A percentile compares a stretch with the other conserved stretches of the same genome.
These are phyloP conservation scores for Psylliodes chrysocephalus DNA, from an alignment of 2,888 invertebrate species.

Conservation along the genomic window DNA sequence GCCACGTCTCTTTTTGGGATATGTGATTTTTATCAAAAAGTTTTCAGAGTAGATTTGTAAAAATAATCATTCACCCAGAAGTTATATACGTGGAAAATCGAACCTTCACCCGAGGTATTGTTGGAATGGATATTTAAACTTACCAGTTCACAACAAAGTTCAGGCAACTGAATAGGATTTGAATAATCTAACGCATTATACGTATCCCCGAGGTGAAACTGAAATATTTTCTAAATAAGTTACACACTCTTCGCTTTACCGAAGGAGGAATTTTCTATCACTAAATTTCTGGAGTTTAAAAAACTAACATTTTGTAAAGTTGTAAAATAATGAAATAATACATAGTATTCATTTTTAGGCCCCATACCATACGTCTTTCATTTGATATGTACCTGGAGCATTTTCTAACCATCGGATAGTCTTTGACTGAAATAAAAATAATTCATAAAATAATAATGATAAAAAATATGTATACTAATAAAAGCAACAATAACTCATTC, in stretches of 20 bases:
- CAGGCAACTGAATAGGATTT: conserved; percentile 11
- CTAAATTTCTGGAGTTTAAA: no score
- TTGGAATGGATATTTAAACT: conserved; percentile 17
- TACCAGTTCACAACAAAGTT: conserved; percentile 14
- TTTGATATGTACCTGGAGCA: no score
- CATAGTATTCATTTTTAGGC: no score
- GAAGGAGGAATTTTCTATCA: no score
- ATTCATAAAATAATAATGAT: no score
- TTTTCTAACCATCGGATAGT: no score
- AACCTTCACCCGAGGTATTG: conserved; percentile 6
- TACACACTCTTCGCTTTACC: not conserved
- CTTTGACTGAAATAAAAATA: no score
- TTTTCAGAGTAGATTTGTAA: conserved; percentile 5
- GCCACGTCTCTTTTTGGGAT: not conserved
- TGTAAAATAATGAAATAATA: no score
- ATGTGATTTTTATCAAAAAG: conserved; percentile 4
- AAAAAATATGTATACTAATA: no score
- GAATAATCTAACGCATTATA: conserved; percentile 15
- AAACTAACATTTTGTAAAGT: no score
- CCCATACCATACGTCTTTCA: no score
- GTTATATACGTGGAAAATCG: conserved; percentile 7
- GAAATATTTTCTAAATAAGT: conserved; percentile 12
- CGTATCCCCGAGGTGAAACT: conserved; percentile 13
- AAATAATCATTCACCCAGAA: conserved; percentile 12
- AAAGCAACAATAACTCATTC: no score